These are phyloP conservation scores for Gorsachius goisagi DNA, from an alignment of 2,113 vertebrate genomes.

Conservation along the genomic window DNA sequence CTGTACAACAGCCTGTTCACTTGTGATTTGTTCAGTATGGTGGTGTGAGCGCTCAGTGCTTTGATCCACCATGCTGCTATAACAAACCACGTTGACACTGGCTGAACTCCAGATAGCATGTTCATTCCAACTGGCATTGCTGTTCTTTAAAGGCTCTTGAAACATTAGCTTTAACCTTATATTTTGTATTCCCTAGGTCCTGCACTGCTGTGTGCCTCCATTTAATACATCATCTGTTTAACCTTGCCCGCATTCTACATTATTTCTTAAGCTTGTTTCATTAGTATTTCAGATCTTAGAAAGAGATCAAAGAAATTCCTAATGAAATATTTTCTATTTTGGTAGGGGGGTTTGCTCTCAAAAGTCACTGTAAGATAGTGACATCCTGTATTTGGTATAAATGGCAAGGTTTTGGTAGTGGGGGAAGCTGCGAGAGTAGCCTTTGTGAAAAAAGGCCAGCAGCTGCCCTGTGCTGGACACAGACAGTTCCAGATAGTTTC, in stretches of 20 bases:
- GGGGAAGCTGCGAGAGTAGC: rapidly evolving
- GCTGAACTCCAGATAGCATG: background rate
- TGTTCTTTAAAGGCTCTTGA: background rate
- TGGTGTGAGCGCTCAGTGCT: background rate
- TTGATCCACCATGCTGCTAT: background rate
- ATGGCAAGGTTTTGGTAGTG: rapidly evolving
- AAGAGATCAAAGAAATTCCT: background rate
- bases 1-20: background rate
- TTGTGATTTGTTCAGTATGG: background rate
- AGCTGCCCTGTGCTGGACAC: background rate
- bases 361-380: background rate
- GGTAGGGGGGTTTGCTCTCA: background rate
- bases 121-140: background rate
- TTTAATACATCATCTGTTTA: background rate
- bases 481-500: rapidly evolving
- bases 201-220: background rate
- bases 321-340: background rate
- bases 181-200: background rate
- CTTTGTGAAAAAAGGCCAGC: background rate
- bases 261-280: background rate
- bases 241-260: background rate
- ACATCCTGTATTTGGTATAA: background rate
- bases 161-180: background rate
- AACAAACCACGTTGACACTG: background rate
- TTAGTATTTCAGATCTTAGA: background rate